These are phyloP conservation scores for Todiramphus saurophagus DNA, from an alignment of 2,113 vertebrate species.

Conservation along the genomic window DNA sequence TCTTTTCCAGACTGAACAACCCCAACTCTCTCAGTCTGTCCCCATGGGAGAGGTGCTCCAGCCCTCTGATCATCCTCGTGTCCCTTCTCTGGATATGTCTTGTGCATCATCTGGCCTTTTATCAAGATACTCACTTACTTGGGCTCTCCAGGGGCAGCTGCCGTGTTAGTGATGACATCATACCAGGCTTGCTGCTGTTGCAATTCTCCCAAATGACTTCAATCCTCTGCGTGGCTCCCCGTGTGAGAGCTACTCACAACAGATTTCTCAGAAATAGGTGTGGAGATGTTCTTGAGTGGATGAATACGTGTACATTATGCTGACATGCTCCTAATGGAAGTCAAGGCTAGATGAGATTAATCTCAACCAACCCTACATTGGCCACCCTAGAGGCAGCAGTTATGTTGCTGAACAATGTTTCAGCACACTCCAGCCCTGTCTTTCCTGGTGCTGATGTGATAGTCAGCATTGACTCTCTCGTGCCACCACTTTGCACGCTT, in stretches of 20 bases:
- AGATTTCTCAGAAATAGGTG: background rate
- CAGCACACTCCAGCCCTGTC: background rate
- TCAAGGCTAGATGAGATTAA: background rate
- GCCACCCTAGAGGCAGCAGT: background rate
- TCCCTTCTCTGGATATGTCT: background rate
- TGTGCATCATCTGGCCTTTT: background rate
- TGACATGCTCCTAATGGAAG: background rate
- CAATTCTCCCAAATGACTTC: background rate
- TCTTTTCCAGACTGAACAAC: too few species aligned
- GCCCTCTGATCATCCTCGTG: too few species aligned
- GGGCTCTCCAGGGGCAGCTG: background rate
- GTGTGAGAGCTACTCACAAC: background rate
- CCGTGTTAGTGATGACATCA: background rate
- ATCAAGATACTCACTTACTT: background rate
- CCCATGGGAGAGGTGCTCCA: too few species aligned
- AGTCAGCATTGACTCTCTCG: background rate
- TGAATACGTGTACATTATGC: accelerated
- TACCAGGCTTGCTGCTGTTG: background rate
- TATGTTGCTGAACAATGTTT: background rate
- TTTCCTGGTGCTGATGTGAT: background rate
- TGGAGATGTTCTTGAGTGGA: background rate
- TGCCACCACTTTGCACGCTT: background rate
- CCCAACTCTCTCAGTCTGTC: too few species aligned
- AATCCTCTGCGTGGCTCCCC: background rate
- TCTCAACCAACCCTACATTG: background rate